These are phyloP conservation scores for Pseudopipra pipra DNA, from an alignment of 2,113 vertebrate genomes.

Conservation along the genomic window DNA sequence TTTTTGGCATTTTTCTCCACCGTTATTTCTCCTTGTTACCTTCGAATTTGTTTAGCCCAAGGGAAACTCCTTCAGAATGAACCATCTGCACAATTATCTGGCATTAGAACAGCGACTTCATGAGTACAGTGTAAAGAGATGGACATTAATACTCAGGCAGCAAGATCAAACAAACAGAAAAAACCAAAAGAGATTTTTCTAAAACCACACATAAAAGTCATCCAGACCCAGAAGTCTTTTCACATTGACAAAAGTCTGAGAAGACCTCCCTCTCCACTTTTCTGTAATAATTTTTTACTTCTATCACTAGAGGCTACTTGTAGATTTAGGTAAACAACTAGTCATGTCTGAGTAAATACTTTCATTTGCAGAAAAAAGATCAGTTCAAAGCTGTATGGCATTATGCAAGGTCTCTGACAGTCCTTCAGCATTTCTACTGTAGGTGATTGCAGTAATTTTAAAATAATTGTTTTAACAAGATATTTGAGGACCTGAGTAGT, in stretches of 20 bases:
- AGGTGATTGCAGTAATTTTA: not conserved
- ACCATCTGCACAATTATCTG: constrained; percentile 5
- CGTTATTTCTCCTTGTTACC: not conserved
- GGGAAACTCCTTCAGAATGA: constrained; percentile 26
- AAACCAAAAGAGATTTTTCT: not conserved
- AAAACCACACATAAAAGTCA: constrained; percentile 42
- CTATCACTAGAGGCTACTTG: not conserved
- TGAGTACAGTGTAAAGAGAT: constrained; percentile 23
- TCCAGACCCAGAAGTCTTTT: not conserved
- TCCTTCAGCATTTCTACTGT: constrained; percentile 2
- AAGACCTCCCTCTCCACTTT: not conserved
- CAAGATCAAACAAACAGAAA: not conserved
- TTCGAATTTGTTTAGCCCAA: constrained; percentile 1
- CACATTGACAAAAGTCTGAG: not conserved
- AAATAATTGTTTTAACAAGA: constrained; percentile 5
- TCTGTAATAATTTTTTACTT: not conserved
- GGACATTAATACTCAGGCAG: constrained; percentile 37
- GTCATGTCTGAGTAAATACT: not conserved
- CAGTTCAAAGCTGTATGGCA: not conserved
- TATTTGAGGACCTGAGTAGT: constrained; percentile 29
- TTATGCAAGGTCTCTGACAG: not conserved
- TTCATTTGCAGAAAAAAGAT: not conserved
- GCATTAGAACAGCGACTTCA: not conserved
- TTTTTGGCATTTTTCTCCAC: constrained; percentile 8
- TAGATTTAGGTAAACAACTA: not conserved